These are phyloP conservation scores for Caranx melampygus DNA, from an alignment of 2,113 vertebrate species.

Conservation along the genomic window DNA sequence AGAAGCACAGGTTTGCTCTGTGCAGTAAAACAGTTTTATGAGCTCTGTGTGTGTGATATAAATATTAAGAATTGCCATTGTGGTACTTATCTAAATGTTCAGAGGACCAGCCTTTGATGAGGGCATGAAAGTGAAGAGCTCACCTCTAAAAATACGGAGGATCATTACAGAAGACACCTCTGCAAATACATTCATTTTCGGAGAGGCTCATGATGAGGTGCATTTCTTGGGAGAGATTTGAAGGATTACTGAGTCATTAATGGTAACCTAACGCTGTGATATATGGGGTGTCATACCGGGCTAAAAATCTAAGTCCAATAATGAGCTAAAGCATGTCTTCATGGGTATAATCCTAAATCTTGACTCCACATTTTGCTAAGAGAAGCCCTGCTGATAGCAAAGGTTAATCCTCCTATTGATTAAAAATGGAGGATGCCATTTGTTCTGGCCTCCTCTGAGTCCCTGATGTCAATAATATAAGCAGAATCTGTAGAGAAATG, in stretches of 20 bases:
- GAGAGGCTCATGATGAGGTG: constrained; percentile 48
- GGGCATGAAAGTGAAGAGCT: constrained; percentile 31
- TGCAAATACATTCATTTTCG: constrained; percentile 59
- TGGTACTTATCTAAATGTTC: constrained; percentile 36
- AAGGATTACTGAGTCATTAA: constrained; percentile 71
- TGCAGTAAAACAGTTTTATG: constrained; percentile 2
- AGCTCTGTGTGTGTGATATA: constrained; percentile 16
- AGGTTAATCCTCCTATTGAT: constrained; percentile 72
- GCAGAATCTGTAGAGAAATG: constrained; percentile 26
- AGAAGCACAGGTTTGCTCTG: background rate
- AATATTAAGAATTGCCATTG: constrained; percentile 33
- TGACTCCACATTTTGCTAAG: constrained; percentile 51
- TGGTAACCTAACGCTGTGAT: constrained; percentile 57
- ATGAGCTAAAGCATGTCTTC: constrained; percentile 66
- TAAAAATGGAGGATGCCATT: constrained; percentile 62
- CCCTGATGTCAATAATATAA: constrained; percentile 47
- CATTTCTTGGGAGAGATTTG: constrained; percentile 63
- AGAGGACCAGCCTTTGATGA: constrained; percentile 44
- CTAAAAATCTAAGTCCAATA: constrained; percentile 62
- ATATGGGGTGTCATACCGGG: constrained; percentile 56
- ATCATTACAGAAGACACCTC: constrained; percentile 46
- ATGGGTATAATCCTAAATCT: constrained; percentile 64
- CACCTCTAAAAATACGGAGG: constrained; percentile 48
- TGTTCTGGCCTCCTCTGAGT: constrained; percentile 30
- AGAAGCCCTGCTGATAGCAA: constrained; percentile 36